A percentile compares a stretch with the other conserved stretches of the same genome.
Evolutionary conservation across 2,888 invertebrate genomes (phyloP).

Genomic region (Oscheius sp.): DNA sequence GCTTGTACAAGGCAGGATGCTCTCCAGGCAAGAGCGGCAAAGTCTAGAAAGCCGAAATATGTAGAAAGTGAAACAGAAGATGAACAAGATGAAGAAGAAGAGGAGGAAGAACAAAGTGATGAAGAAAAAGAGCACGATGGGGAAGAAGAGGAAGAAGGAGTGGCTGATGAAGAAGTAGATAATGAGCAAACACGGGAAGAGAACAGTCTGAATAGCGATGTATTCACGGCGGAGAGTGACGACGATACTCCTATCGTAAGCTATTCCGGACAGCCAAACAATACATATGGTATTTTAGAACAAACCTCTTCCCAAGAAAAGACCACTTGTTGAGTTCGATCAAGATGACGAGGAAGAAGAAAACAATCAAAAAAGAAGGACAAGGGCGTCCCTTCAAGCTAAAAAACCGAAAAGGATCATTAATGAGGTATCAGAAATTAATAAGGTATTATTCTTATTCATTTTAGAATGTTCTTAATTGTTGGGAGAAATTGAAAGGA

Average conservation of each 20-base stretch:
- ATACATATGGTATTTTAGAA: neutral
- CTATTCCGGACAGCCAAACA: neutral
- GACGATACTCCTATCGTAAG: constrained; percentile 1
- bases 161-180: neutral
- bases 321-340: neutral
- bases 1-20: constrained; percentile 5
- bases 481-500: constrained; percentile 7
- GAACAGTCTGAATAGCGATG: neutral
- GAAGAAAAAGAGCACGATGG: neutral
- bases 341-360: neutral
- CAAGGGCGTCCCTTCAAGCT: neutral
- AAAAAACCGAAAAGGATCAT: neutral
- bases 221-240: constrained; percentile 9
- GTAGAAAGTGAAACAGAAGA: constrained; percentile 24
- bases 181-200: neutral
- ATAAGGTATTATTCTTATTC: no score
- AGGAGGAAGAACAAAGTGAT: constrained; percentile 7
- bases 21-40: constrained; percentile 7
- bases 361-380: neutral
- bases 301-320: constrained; percentile 2
- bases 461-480: neutral
- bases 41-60: neutral
- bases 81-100: constrained; percentile 20
- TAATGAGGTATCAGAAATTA: neutral
- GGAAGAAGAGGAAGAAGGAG: neutral